Evolutionary conservation across 2,797 vertebrate genomes (phyloP).

Genomic region (Huso huso): DNA sequence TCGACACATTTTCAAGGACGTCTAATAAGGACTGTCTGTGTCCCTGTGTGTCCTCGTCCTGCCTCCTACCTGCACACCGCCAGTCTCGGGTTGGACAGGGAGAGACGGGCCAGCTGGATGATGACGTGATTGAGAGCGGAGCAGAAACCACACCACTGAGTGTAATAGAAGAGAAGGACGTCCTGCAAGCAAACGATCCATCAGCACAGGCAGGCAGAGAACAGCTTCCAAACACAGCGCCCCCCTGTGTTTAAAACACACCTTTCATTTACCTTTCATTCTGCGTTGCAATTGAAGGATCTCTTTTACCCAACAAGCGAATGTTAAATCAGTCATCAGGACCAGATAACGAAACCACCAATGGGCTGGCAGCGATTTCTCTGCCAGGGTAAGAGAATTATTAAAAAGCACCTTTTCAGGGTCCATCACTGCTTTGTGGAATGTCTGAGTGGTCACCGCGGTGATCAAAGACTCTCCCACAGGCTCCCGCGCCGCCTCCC

Average conservation of each 20-base stretch:
- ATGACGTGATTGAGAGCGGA: constrained; percentile 64
- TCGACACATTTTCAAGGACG: no score
- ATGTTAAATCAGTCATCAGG: no score
- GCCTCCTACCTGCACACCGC: constrained; percentile 75
- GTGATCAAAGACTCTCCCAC: constrained; percentile 53
- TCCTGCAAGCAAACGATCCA: constrained; percentile 53
- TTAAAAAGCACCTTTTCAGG: constrained; percentile 55
- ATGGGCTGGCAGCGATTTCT: no score
- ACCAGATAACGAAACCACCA: no score
- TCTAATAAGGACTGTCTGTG: background rate
- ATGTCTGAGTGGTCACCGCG: constrained; percentile 78
- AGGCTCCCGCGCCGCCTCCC: constrained; percentile 39
- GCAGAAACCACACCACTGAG: constrained; percentile 72
- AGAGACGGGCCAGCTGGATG: constrained; percentile 74
- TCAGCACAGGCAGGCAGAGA: no score
- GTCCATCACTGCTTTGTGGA: constrained; percentile 66
- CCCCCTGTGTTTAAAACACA: no score
- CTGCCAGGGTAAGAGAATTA: background rate
- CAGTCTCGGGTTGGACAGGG: constrained; percentile 66
- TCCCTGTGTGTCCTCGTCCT: background rate
- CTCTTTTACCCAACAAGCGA: no score
- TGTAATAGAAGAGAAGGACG: constrained; percentile 72
- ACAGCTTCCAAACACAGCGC: no score
- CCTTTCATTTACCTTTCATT: no score
- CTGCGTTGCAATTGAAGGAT: no score